Evolutionary conservation across 1,140 invertebrate species (phyloP).

Genomic region (Listronotus oregonensis): DNA sequence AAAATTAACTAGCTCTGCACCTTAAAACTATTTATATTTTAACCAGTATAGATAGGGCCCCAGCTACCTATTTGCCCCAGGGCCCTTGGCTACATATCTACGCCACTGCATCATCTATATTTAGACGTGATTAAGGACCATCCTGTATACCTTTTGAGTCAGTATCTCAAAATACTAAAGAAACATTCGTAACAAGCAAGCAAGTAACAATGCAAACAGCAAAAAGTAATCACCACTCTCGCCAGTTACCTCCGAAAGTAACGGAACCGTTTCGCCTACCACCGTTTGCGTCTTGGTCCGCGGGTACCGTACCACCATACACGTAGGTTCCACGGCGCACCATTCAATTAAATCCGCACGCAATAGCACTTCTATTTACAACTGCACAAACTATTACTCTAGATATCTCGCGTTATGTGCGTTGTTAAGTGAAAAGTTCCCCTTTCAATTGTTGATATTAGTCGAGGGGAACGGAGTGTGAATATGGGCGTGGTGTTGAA

Average conservation of each 20-base stretch:
- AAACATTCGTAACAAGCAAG: no score
- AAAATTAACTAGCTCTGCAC: no score
- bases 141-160: no score
- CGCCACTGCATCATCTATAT: no score
- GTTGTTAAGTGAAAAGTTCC: constrained; percentile 10
- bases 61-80: no score
- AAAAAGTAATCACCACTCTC: neutral
- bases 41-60: no score
- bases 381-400: constrained; percentile 12
- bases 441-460: constrained; percentile 13
- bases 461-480: constrained; percentile 10
- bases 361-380: constrained; percentile 1
- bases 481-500: constrained; percentile 4
- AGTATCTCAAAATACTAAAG: no score
- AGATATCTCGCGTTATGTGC: constrained; percentile 8
- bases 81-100: no score
- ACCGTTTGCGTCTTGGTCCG: neutral
- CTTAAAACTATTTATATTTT: no score
- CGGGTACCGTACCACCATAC: neutral
- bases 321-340: neutral
- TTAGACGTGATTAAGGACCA: no score
- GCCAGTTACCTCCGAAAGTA: neutral
- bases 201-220: neutral
- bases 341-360: neutral
- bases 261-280: constrained; percentile 5